Evolutionary conservation across 2,888 invertebrate genomes (phyloP), one percentile per base, ranked within the genome.

Genomic region (Drosophila kanekoi): DNA sequence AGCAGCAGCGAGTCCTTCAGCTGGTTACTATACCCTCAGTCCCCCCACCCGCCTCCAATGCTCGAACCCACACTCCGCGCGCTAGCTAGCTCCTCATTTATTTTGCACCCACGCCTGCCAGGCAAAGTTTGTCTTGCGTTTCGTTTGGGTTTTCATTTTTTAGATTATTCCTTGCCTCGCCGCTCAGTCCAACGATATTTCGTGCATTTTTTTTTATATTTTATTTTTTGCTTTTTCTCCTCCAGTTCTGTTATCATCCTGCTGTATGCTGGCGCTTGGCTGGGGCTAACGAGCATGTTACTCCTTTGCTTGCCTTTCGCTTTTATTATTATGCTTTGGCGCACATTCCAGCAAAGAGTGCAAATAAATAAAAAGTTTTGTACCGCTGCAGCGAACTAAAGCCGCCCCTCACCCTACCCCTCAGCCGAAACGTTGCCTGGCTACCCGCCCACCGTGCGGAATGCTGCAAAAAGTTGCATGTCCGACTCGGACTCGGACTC

Each of bases 311-410:
- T 85, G 70, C 87, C 81, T 87, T 81, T 89, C 86, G 89, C 89
- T 84, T 89, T 84, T 84, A 84, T 84, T 84, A 89, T 89, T 89
- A 89, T 89, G 83, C 89, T 84, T 84, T 84, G 83, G 83, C 89
- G 83, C 77, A 76, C 86, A 84, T 84, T 84, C 89, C 89, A 70
- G 49, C 68, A 68, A 51, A 61, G 65, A 44, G 20, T 6, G 67
- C n/a, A 20, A 18, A 47, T 45, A 70, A 48, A 66, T 35, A 56
- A 56, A 68, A 72, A 72, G 44, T 79, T 82, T 61, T 79, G 79
- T 66, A 65, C 82, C 82, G 86, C 76, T 61, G 60, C 58, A 54
- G 35, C 35, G 47, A 33, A 56, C 32, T 32, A 23, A 9, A 9
- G 23, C 40, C 40, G 13, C 0, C 32, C 38, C 35, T 9, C 4